phyloP scores from a whole-genome alignment of 2,113 vertebrate genomes.

The Nothocercus nigrocapillus region DNA sequence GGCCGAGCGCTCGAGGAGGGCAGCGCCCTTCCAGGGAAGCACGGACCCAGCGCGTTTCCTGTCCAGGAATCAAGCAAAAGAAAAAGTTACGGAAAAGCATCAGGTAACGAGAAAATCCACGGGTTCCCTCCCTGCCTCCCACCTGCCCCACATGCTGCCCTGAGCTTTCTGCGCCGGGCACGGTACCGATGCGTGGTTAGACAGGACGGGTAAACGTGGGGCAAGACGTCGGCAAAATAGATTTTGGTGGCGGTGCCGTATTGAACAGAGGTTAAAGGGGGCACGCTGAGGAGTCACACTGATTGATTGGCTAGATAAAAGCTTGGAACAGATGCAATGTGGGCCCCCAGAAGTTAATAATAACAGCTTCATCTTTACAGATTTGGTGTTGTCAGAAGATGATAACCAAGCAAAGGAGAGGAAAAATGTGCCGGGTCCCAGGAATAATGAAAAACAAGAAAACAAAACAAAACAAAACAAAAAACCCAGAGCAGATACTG shows the following conservation, averaged over 20 bases:
- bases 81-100: neutral
- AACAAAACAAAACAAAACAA: neutral
- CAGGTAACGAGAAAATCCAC: neutral
- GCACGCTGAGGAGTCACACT: neutral
- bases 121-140: neutral
- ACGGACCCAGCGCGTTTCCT: neutral
- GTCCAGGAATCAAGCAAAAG: neutral
- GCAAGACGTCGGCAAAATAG: neutral
- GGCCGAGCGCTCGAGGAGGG: neutral
- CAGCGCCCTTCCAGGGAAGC: neutral
- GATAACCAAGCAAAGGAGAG: neutral
- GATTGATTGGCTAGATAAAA: neutral
- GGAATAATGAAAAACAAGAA: neutral
- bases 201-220: neutral
- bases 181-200: fast-evolving
- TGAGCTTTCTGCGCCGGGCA: fast-evolving
- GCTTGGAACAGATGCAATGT: neutral
- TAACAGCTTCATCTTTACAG: neutral
- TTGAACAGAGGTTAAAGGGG: neutral
- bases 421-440: neutral
- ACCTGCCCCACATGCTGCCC: neutral
- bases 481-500: neutral
- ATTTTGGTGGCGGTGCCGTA: neutral
- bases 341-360: neutral
- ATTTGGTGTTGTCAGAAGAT: neutral